A percentile compares a stretch with the other conserved stretches of the same genome.
Conservation (phyloP, 2,888 invertebrate genomes). For the Drosophila fulvimacula region DNA sequence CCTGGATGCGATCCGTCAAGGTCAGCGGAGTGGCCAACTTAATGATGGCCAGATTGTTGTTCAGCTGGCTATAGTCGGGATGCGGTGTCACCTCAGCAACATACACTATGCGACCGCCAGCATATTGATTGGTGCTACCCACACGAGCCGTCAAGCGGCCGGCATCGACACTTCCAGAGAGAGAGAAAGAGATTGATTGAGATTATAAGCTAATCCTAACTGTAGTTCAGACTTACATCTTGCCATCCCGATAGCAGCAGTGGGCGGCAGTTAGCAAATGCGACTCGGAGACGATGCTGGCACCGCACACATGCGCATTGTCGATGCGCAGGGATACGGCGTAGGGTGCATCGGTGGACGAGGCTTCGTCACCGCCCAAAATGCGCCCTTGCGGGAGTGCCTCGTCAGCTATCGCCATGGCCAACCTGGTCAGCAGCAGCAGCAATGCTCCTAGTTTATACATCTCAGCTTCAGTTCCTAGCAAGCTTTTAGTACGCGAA, state of each 20-base stretch:
- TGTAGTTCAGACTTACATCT: conserved; percentile 57
- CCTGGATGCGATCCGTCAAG: conserved; percentile 63
- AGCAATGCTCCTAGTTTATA: not conserved
- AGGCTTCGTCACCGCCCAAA: conserved; percentile 81
- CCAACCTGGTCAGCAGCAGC: conserved; percentile 13
- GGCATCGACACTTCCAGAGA: conserved; percentile 27
- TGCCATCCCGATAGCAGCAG: conserved; percentile 63
- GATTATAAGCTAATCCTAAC: not conserved
- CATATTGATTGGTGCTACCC: conserved; percentile 83
- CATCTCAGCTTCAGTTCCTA: not conserved
- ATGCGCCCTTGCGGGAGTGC: conserved; percentile 57
- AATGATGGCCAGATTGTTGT: conserved; percentile 81
- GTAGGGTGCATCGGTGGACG: conserved; percentile 74
- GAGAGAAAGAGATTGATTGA: not conserved
- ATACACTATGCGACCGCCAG: conserved; percentile 73
- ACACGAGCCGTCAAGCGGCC: conserved; percentile 74
- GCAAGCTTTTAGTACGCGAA: not conserved
- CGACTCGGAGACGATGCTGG: conserved; percentile 59
- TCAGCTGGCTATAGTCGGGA: conserved; percentile 59
- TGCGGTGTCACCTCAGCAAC: conserved; percentile 67
- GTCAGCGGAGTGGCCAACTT: conserved; percentile 58
- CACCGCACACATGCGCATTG: conserved; percentile 80
- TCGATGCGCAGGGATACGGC: conserved; percentile 82
- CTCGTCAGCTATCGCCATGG: not conserved
- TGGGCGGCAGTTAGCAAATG: conserved; percentile 82